Base-by-base conservation (phyloP, 1,140 invertebrate genomes). In the Sitodiplosis mosellana region DNA sequence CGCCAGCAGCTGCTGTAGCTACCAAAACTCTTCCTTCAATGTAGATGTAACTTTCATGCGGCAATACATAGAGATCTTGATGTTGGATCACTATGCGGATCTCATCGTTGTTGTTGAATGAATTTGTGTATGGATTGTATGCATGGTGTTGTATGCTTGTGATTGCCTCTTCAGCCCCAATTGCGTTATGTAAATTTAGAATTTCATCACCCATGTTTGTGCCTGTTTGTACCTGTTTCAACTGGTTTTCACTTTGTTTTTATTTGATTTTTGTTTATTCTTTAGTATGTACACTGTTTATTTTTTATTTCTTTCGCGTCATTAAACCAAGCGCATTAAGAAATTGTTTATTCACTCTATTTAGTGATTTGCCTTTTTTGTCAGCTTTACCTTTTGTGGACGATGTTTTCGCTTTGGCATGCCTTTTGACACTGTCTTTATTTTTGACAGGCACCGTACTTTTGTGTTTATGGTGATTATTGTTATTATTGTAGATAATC, bases 51-150 rank as follows among this genome's bases (percentile, higher is more conserved):
- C 59, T 63, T 12, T 19, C 18, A 18, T 22, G 38, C 20, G 59
- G 59, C 38, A 64, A 44, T 14, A 61, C 47, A 36, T 55, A 56
- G 11, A 59, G 41, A 53, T 64, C 57, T 52, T 64, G 58, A 51
- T 66, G 57, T 50, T 60, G 50, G 40, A 63, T 51, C 5, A 46
- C 14, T 37, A 66, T 67, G 17, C 58, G 7, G 11, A 41, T 41
- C 18, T 64, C 59, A 55, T 64, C 58, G 37, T 52, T 60, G 34
- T 58, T 56, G 8, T 57, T 55, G 2, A 57, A 55, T 54, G 55
- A 51, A 22, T 52, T 53, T 18, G 52, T 47, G 49, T 59, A 63
- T n/a, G 60, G 38, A n/a, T 11, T n/a, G 18, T 41, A 41, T 11
- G 11, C 59, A 49, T 58, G 51, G 49, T 60, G 53, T 33, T 54